Evolutionary conservation across 1,140 invertebrate species (phyloP), one percentile per base, ranked within the genome.

Genomic region (Mya arenaria): DNA sequence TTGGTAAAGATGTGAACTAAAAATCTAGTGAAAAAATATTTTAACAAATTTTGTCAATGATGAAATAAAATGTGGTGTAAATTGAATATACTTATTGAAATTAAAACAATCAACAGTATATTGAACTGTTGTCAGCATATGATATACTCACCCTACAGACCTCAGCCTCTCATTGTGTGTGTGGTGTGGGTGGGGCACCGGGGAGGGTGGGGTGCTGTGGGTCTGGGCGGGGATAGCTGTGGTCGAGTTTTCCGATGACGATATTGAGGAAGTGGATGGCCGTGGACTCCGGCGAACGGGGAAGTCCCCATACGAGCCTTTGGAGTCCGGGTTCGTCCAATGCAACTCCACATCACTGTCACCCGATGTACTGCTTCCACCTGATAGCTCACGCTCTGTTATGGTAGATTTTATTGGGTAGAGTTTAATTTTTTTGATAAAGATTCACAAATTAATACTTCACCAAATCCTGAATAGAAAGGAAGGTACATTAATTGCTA

Each of bases 311-410:
- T 83, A 87, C 36, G 88, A 85, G 10, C 84, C 86, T 30, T 87
- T 72, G 23, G 89, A 87, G 44, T 86, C 80, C 62, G 87, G 84
- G 44, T 81, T 84, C n/a, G 90, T 97, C 98, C 98, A 98, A 92
- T 97, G 97, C 75, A 99, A 94, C 83, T 95, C 94, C 87, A 94
- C 93, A 77, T 96, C 95, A 82, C 92, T 93, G 73, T 93, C 93
- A 72, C 91, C 92, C 34, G 82, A 89, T 63, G 93, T 92, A 37
- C 68, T 79, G 36, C 85, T 84, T 80, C 95, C 94, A 71, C 95
- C 94, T 83, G 94, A 93, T 65, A 94, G 88, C 39, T 96, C 92
- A 56, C 95, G 94, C 89, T 96, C 95, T 96, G 86, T 23, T 73
- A 77, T 10, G 28, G 4, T 13, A 15, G 32, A n/a, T n/a, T n/a